Evolutionary conservation across 2,797 vertebrate species (phyloP).

Genomic region (Sylvia borin): DNA sequence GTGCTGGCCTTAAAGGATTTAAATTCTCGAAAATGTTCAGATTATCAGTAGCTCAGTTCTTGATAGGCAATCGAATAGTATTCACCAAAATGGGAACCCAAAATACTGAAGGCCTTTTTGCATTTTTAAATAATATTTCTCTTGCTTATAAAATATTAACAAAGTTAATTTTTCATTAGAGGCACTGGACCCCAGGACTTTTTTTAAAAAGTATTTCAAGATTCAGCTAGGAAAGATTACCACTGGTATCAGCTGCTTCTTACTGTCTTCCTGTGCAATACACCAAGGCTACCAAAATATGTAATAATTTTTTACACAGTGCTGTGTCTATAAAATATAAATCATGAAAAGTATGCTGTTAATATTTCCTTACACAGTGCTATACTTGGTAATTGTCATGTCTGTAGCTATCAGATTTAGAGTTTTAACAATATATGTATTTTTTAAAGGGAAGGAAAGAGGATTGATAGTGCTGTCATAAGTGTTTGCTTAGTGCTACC

Average conservation of each 20-base stretch:
- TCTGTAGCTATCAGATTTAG: background rate
- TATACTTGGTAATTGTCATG: background rate
- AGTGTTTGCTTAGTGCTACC: background rate
- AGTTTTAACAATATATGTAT: background rate
- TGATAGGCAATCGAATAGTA: background rate
- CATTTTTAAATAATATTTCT: background rate
- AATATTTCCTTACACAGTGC: background rate
- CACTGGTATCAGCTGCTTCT: background rate
- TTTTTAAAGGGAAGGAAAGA: background rate
- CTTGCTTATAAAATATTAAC: background rate
- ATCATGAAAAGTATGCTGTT: background rate
- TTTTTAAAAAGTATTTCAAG: background rate
- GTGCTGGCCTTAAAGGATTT: background rate
- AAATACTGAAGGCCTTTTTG: background rate
- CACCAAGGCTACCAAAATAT: background rate
- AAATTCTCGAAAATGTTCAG: background rate
- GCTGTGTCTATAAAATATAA: background rate
- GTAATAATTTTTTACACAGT: background rate
- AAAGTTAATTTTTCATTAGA: background rate
- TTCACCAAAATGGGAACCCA: background rate
- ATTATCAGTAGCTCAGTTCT: background rate
- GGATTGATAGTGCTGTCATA: background rate
- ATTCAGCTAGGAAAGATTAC: background rate
- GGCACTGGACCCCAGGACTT: background rate
- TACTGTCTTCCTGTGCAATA: background rate